Evolutionary conservation across 2,797 vertebrate species (phyloP).

Genomic region (Sphenopsis melanotis): DNA sequence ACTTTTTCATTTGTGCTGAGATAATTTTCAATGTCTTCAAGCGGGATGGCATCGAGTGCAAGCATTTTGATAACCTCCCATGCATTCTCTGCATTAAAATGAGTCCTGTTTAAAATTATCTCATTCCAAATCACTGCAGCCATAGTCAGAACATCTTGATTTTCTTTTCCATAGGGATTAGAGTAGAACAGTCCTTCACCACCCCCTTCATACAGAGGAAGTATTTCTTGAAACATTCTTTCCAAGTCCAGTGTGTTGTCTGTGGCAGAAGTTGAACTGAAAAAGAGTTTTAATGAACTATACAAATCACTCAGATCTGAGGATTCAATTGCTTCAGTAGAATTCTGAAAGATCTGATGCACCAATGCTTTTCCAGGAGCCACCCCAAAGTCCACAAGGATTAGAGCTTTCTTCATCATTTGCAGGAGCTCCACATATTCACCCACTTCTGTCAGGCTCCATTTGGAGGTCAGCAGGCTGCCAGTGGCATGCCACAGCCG

Average conservation of each 20-base stretch:
- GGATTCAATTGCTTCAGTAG: background rate
- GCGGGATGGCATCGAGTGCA: background rate
- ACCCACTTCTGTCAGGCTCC: background rate
- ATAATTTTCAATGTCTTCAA: slow-evolving; percentile 7
- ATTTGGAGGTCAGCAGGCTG: slow-evolving; percentile 2
- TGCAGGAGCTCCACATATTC: slow-evolving; percentile 37
- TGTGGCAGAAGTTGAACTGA: background rate
- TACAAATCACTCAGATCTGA: background rate
- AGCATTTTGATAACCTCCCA: slow-evolving; percentile 46
- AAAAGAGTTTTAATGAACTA: background rate
- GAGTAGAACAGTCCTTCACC: background rate
- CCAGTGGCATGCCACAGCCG: background rate
- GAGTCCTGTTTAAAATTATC: background rate
- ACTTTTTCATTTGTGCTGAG: background rate
- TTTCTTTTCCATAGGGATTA: background rate
- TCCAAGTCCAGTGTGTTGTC: background rate
- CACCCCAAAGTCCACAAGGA: background rate
- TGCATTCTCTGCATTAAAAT: slow-evolving; percentile 15
- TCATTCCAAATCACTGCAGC: slow-evolving; percentile 51
- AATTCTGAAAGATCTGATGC: background rate
- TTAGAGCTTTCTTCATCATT: background rate
- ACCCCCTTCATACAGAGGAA: background rate
- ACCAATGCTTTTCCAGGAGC: background rate
- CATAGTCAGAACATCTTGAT: slow-evolving; percentile 2
- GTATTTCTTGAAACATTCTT: background rate